phyloP scores from a whole-genome alignment of 2,888 invertebrate genomes.

The Melangyna quadrimaculata region DNA sequence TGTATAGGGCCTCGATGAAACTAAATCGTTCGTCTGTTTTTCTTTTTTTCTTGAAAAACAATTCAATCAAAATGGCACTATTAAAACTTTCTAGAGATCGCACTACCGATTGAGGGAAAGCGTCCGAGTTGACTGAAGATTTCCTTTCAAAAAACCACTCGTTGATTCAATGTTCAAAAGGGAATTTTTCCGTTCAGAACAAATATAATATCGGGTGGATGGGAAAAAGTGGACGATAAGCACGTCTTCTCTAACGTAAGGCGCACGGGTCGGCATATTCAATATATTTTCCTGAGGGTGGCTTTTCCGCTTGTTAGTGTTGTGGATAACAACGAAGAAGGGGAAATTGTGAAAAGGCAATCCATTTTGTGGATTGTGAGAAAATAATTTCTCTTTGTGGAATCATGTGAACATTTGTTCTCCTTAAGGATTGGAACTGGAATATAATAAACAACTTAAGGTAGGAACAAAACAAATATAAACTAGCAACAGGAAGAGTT shows the following conservation, averaged over 20 bases:
- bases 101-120: slow-evolving; percentile 67
- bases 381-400: background rate
- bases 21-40: background rate
- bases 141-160: slow-evolving; percentile 64
- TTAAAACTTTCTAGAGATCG: slow-evolving; percentile 20
- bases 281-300: slow-evolving; percentile 43
- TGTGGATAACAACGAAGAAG: slow-evolving; percentile 52
- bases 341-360: slow-evolving; percentile 35
- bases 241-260: slow-evolving; percentile 40
- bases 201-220: slow-evolving; percentile 1
- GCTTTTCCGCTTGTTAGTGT: background rate
- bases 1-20: background rate
- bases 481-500: background rate
- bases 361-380: slow-evolving; percentile 32
- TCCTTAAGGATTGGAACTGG: background rate
- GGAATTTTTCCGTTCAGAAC: slow-evolving; percentile 14
- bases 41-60: background rate
- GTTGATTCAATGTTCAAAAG: slow-evolving; percentile 60
- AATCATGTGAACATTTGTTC: background rate
- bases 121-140: slow-evolving; percentile 69
- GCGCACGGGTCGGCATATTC: slow-evolving; percentile 10
- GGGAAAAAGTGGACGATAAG: slow-evolving; percentile 58
- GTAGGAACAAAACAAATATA: too few relatives aligned
- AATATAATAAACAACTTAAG: too few relatives aligned
- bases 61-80: background rate